A percentile compares a stretch with the other conserved stretches of the same genome.
Conservation (phyloP, 2,888 invertebrate species). For the Helicoverpa assulta region DNA sequence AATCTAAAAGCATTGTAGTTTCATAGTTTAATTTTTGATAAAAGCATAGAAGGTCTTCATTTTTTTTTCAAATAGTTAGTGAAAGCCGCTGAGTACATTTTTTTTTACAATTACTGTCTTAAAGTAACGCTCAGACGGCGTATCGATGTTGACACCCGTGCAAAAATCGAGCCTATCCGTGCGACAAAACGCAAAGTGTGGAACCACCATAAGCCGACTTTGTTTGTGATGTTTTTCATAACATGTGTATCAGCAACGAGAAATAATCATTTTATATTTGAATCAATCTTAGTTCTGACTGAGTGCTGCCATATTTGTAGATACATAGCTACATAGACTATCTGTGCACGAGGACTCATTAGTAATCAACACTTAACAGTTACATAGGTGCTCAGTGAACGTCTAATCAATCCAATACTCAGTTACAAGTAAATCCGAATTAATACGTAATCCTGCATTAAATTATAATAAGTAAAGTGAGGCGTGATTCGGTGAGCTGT, state of each 20-base stretch:
- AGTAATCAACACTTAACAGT: not conserved
- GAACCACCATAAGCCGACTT: too few relatives aligned
- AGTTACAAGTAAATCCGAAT: conserved; percentile 2
- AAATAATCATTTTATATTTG: too few relatives aligned
- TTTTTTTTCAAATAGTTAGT: conserved; percentile 1
- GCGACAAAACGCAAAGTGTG: too few relatives aligned
- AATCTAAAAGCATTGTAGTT: not conserved
- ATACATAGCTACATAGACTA: not conserved
- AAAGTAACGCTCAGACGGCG: too few relatives aligned
- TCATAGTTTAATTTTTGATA: not conserved
- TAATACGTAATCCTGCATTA: conserved; percentile 16
- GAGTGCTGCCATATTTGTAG: not conserved
- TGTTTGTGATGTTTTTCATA: too few relatives aligned
- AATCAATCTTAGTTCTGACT: too few relatives aligned
- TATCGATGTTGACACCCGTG: too few relatives aligned
- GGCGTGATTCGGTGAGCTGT: conserved; percentile 30
- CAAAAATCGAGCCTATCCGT: too few relatives aligned
- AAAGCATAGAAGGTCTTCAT: conserved; percentile 11
- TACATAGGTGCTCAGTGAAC: not conserved
- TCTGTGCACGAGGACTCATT: not conserved
- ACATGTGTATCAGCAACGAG: too few relatives aligned
- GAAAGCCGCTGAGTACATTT: conserved; percentile 5
- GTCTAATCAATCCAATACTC: conserved; percentile 11
- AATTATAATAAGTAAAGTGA: conserved; percentile 28
- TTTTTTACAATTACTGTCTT: not conserved